phyloP scores from a whole-genome alignment of 2,888 invertebrate species.

The Andrena bucephala region DNA sequence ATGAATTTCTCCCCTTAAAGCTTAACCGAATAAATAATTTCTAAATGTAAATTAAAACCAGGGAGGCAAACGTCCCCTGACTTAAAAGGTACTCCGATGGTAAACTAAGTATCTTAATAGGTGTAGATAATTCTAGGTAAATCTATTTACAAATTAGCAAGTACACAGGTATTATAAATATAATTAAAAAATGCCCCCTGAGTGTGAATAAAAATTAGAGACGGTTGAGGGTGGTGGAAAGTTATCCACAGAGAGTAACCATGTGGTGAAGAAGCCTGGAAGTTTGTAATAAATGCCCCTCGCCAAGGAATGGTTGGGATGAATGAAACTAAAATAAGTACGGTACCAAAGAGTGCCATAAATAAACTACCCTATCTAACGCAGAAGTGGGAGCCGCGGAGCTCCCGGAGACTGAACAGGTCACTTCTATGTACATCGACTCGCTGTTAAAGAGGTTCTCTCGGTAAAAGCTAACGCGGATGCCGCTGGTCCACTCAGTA shows the following conservation, averaged over 20 bases:
- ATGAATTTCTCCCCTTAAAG: neutral
- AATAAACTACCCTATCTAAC: slow-evolving; percentile 32
- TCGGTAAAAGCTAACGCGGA: neutral
- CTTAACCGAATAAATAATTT: slow-evolving; percentile 6
- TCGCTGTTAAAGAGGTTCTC: no score
- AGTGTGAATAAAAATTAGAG: neutral
- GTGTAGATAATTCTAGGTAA: neutral
- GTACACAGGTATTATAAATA: neutral
- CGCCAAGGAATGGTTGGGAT: slow-evolving; percentile 22
- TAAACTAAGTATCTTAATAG: no score
- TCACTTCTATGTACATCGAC: no score
- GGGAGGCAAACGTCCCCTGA: no score
- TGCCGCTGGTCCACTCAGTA: no score
- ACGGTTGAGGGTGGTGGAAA: neutral
- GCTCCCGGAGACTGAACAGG: no score
- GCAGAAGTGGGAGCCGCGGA: no score
- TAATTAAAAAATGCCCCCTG: neutral
- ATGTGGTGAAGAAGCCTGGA: no score
- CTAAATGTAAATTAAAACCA: neutral
- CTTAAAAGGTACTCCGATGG: no score
- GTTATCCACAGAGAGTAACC: neutral
- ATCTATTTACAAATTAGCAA: neutral
- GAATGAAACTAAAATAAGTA: slow-evolving; percentile 30
- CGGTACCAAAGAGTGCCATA: slow-evolving; percentile 18
- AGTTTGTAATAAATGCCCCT: no score